These are phyloP conservation scores for Disparrhopalites patrizii DNA, from an alignment of 2,888 invertebrate species.

Conservation along the genomic window DNA sequence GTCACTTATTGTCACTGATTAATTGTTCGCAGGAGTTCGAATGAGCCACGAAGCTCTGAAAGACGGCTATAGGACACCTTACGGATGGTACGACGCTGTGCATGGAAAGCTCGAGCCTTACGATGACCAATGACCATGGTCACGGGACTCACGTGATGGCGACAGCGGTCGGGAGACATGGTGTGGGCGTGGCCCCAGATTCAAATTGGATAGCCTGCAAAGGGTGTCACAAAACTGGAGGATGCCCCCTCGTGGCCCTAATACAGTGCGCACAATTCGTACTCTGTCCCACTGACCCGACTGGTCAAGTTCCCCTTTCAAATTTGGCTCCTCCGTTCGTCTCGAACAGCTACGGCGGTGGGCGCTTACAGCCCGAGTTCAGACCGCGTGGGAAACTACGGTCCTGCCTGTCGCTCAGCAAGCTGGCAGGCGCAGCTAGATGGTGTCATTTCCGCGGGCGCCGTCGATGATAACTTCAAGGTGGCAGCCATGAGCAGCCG, in stretches of 20 bases:
- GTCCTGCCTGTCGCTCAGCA: too few relatives aligned
- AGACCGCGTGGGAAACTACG: too few relatives aligned
- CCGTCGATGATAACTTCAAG: too few relatives aligned
- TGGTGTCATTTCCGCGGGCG: too few relatives aligned
- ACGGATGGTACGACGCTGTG: slow-evolving; percentile 35
- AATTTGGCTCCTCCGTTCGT: slow-evolving; percentile 35
- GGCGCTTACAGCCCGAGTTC: too few relatives aligned
- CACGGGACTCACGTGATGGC: slow-evolving; percentile 31
- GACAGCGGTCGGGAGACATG: slow-evolving; percentile 25
- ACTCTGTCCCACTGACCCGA: slow-evolving; percentile 32
- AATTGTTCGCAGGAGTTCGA: too few relatives aligned
- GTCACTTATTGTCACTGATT: too few relatives aligned
- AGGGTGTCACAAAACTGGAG: slow-evolving; percentile 27
- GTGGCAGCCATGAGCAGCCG: too few relatives aligned
- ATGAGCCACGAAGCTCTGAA: slow-evolving; percentile 27
- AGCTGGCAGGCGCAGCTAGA: too few relatives aligned
- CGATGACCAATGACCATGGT: slow-evolving; percentile 25
- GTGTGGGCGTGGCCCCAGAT: slow-evolving; percentile 34
- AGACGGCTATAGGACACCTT: neutral
- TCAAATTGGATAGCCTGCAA: slow-evolving; percentile 35
- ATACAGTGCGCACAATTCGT: slow-evolving; percentile 33
- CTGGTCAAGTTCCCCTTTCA: slow-evolving; percentile 29
- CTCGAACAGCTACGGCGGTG: slow-evolving; percentile 17
- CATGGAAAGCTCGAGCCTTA: neutral
- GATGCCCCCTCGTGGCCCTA: slow-evolving; percentile 23